Evolutionary conservation across 2,797 vertebrate species (phyloP), one percentile per base, ranked within the genome.

Genomic region (Phrynocephalus guinanensis): DNA sequence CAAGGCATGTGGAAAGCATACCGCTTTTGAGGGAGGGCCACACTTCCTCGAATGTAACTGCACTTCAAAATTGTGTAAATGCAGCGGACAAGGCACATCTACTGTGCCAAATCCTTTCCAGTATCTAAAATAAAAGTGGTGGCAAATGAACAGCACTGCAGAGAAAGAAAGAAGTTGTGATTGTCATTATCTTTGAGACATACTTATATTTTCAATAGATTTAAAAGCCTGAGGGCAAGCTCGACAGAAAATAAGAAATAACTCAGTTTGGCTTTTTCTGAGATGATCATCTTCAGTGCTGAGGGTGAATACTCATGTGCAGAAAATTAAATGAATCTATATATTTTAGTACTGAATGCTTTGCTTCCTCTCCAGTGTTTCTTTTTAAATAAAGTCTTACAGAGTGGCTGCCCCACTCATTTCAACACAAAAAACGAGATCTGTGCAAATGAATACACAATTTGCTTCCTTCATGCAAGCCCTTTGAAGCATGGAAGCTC

Each of bases 321-420:
- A 48, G 70, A 86, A 86, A 81, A 86, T 86, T 73, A 81, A 86
- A 86, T 73, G 60, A 75, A 81, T 63, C 38, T 73, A 48, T 66
- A 30, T n/a, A 73, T 82, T 86, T 81, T 67, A 82, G 11, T 2
- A 60, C 22, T 38, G 73, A 20, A 66, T 48, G 3, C 30, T 70
- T 79, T 79, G 33, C n/a, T 18, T 75, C 26, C 71, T 75, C 24
- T 75, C 22, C 48, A 52, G 20, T n/a, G 24, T 26, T 85, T 83
- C 44, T 63, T 79, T 72, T 72, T 72, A 72, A 85, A 44, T 48
- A 26, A 20, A 60, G 28, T 68, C 67, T 70, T 85, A 70, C 9
- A n/a, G 28, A 79, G 3, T 79, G 11, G 28, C 13, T 50, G 66
- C n/a, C 76, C 48, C 38, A 68, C 67, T 78, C 60, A 50, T 80